Conservation (phyloP, 2,888 invertebrate species). For the Zaprionus obscuricornis region DNA sequence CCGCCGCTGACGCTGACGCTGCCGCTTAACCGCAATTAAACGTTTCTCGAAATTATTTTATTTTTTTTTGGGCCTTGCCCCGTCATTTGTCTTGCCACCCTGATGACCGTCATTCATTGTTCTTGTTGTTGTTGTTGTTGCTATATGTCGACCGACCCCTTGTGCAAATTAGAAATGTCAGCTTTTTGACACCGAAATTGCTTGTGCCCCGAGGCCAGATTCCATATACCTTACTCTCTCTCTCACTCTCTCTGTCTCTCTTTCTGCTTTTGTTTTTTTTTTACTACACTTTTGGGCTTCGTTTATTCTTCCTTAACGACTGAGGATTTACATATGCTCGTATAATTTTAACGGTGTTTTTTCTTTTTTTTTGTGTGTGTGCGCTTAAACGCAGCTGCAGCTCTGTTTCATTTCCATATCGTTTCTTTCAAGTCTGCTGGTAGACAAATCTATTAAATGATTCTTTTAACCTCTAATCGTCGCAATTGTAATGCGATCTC, state of each 20-base stretch:
- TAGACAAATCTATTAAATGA: slow-evolving; percentile 31
- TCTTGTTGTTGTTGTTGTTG: no score
- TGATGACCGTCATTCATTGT: slow-evolving; percentile 10
- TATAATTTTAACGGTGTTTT: slow-evolving; percentile 54
- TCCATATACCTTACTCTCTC: no score
- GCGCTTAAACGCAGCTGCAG: slow-evolving; percentile 34
- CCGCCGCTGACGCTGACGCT: slow-evolving; percentile 28
- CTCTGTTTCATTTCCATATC: slow-evolving; percentile 31
- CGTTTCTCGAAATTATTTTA: slow-evolving; percentile 65
- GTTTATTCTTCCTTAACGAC: slow-evolving; percentile 26
- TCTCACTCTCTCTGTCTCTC: no score
- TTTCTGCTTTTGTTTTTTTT: slow-evolving; percentile 18
- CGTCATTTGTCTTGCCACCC: slow-evolving; percentile 73
- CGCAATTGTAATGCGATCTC: slow-evolving; percentile 40
- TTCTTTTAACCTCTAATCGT: slow-evolving; percentile 42
- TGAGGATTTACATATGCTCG: slow-evolving; percentile 68
- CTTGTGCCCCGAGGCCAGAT: slow-evolving; percentile 57
- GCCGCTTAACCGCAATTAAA: slow-evolving; percentile 76
- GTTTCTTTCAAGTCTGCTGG: slow-evolving; percentile 38
- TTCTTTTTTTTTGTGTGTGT: no score
- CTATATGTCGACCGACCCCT: slow-evolving; percentile 25
- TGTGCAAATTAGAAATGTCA: slow-evolving; percentile 73
- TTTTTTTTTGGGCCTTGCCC: slow-evolving; percentile 53
- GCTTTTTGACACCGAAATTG: slow-evolving; percentile 75
- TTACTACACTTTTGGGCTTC: slow-evolving; percentile 4